Conservation (phyloP, 2,113 vertebrate species). For the Tyrannus savana region DNA sequence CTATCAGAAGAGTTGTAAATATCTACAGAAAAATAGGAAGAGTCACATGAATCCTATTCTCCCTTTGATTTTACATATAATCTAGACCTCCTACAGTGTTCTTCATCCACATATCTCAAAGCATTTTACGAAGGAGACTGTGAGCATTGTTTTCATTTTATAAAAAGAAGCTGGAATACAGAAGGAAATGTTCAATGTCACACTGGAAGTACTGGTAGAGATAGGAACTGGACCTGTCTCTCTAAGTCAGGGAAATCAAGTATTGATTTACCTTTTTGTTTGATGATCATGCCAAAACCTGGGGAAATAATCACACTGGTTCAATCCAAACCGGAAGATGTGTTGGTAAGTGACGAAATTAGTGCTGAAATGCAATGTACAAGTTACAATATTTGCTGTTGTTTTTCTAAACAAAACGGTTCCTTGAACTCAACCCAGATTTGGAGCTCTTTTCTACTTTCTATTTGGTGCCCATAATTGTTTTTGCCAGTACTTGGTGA, state of each 20-base stretch:
- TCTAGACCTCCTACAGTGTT: not conserved
- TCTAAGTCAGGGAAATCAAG: not conserved
- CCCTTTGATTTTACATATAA: not conserved
- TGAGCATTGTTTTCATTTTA: not conserved
- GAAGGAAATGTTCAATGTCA: not conserved
- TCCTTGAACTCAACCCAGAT: not conserved
- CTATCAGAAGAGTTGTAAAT: not conserved
- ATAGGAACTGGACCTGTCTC: not conserved
- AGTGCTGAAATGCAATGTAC: not conserved
- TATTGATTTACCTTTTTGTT: not conserved
- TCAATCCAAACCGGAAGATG: not conserved
- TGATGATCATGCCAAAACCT: not conserved
- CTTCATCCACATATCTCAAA: not conserved
- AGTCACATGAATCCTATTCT: not conserved
- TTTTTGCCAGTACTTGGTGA: not conserved
- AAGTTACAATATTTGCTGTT: not conserved
- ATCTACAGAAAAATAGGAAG: not conserved
- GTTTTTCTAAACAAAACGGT: not conserved
- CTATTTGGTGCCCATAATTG: not conserved
- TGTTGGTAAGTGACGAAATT: not conserved
- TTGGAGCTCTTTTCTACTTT: not conserved
- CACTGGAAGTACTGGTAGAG: not conserved
- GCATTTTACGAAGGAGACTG: not conserved
- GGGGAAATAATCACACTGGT: not conserved
- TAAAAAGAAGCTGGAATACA: not conserved